These are phyloP conservation scores for Drosophila paucipuncta DNA, from an alignment of 2,888 invertebrate genomes.

Conservation along the genomic window DNA sequence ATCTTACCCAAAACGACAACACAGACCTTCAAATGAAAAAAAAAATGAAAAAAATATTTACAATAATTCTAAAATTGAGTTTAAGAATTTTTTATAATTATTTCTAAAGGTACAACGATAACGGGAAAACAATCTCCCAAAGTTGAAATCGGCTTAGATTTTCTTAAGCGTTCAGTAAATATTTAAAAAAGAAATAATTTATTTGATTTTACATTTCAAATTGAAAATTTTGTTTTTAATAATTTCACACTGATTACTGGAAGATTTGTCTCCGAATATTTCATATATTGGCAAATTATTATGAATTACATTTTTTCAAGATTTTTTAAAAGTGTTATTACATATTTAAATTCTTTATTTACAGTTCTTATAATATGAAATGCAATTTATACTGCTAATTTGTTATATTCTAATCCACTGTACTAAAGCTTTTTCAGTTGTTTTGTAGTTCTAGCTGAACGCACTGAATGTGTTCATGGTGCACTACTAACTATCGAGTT, in stretches of 20 bases:
- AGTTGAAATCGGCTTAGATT: not conserved
- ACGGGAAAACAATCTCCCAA: not conserved
- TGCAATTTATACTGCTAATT: not conserved
- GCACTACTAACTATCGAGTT: slow-evolving; percentile 29
- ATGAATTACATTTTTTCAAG: rapidly evolving
- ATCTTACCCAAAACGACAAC: not conserved
- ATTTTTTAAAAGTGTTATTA: not conserved
- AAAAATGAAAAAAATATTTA: not conserved
- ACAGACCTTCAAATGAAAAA: not conserved
- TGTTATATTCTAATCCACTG: slow-evolving; percentile 23
- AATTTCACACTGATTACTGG: no score
- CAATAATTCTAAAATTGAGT: not conserved
- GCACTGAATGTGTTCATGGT: slow-evolving; percentile 58
- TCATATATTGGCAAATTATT: not conserved
- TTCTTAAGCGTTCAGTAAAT: not conserved
- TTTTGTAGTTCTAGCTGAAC: slow-evolving; percentile 58
- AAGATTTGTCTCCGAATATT: no score
- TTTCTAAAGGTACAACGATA: not conserved
- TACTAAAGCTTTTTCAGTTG: slow-evolving; percentile 2
- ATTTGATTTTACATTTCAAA: not conserved
- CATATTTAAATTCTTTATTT: not conserved
- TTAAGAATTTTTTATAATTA: not conserved
- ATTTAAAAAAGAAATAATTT: not conserved
- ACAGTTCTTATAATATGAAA: not conserved
- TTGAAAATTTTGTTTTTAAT: not conserved